Conservation (phyloP, 2,797 vertebrate genomes). For the Valencia hispanica region DNA sequence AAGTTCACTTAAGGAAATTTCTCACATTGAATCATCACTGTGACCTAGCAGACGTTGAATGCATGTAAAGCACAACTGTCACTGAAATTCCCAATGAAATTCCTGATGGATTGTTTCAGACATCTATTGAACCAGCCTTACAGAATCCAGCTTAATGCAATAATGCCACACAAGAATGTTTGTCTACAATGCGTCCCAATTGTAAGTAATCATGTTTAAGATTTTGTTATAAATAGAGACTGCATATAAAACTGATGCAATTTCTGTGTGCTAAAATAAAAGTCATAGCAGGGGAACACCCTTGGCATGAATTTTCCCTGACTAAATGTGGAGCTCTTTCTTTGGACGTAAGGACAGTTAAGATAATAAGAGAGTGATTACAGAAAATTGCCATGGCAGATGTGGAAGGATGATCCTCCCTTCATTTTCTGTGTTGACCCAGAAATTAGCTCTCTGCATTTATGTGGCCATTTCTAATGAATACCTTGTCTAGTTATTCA, state of each 20-base stretch:
- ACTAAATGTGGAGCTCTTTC: slow-evolving; percentile 56
- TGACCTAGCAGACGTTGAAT: slow-evolving; percentile 16
- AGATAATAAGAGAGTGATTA: slow-evolving; percentile 77
- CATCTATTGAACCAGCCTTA: neutral
- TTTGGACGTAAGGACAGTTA: slow-evolving; percentile 50
- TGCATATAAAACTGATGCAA: slow-evolving; percentile 18
- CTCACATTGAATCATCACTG: slow-evolving; percentile 18
- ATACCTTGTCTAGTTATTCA: slow-evolving; percentile 8
- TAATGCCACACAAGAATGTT: neutral
- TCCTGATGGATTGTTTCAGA: neutral
- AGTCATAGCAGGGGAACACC: slow-evolving; percentile 40
- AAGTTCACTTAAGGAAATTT: slow-evolving; percentile 20
- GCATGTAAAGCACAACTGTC: slow-evolving; percentile 17
- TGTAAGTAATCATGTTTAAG: slow-evolving; percentile 1
- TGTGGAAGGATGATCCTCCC: slow-evolving; percentile 59
- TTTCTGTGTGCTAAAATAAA: slow-evolving; percentile 26
- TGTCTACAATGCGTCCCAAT: slow-evolving; percentile 4
- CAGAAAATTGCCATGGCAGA: slow-evolving; percentile 72
- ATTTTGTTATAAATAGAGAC: slow-evolving; percentile 5
- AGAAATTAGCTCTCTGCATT: slow-evolving; percentile 58
- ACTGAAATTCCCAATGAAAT: slow-evolving; percentile 9
- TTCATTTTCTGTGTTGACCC: slow-evolving; percentile 67
- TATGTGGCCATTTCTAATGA: slow-evolving; percentile 44
- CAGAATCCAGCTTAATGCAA: neutral
- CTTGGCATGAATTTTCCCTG: slow-evolving; percentile 57